A percentile compares a stretch with the other conserved stretches of the same genome.
Conservation (phyloP, 1,140 invertebrate genomes). For the Drosophila cardini region DNA sequence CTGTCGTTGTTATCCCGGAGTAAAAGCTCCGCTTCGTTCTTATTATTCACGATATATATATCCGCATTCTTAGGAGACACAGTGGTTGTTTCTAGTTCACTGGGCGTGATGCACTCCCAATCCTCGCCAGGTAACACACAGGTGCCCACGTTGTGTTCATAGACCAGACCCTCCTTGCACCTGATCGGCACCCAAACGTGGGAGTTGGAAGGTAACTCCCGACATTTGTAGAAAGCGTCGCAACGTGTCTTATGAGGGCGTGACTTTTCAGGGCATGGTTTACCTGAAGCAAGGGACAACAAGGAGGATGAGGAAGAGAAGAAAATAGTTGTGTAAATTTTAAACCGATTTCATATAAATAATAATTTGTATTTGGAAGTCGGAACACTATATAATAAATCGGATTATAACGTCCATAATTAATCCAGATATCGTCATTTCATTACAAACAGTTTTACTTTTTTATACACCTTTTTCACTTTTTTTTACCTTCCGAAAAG, state of each 20-base stretch:
- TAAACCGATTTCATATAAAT: background rate
- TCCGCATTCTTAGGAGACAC: slow-evolving; percentile 5
- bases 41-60: slow-evolving; percentile 67
- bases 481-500: slow-evolving; percentile 76
- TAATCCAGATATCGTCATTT: no score
- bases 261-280: slow-evolving; percentile 85
- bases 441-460: background rate
- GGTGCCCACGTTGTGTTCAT: slow-evolving; percentile 85
- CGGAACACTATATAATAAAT: no score
- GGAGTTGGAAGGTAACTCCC: slow-evolving; percentile 84
- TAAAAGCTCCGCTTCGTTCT: slow-evolving; percentile 45
- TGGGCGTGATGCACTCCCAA: slow-evolving; percentile 80
- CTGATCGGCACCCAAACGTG: slow-evolving; percentile 86
- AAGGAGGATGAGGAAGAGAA: slow-evolving; percentile 18
- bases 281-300: slow-evolving; percentile 52
- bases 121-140: slow-evolving; percentile 85
- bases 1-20: slow-evolving; percentile 42
- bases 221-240: slow-evolving; percentile 85
- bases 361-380: no score
- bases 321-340: slow-evolving; percentile 7
- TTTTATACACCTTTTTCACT: background rate
- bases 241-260: slow-evolving; percentile 85
- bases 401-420: no score
- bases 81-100: slow-evolving; percentile 40
- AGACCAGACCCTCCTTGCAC: slow-evolving; percentile 85